Evolutionary conservation across 1,140 invertebrate species (phyloP), one percentile per base, ranked within the genome.

Genomic region (Hylyphantes graminicola): DNA sequence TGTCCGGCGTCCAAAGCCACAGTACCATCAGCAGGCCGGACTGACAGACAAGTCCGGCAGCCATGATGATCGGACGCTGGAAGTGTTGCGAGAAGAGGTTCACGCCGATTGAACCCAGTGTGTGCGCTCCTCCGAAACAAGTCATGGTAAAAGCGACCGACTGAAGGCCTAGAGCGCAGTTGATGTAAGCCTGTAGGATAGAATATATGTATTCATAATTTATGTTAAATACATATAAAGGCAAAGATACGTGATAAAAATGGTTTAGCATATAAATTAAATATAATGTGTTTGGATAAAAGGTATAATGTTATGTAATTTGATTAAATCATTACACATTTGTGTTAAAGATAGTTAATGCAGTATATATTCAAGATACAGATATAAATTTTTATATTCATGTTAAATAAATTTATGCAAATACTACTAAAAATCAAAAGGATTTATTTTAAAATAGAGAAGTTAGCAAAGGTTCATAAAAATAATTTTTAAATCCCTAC

Each of bases 61-160:
- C 89, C 61, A 90, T 88, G 75, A 90, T 90, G 19, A 89, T 87
- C 68, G 89, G 88, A 11, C 90, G 64, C 76, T 89, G 89, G 85
- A 90, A 89, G 86, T 91, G 90, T 19, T 88, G 87, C 2, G 87
- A 87, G 19, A 90, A 88, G 75, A 87, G 88, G 64, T 89, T 88
- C 65, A 90, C 90, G 61, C 87, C 85, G 67, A 91, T 86, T 10
- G 88, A 89, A n/a, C 87, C 88, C 15, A 89, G 73, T 4, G 89
- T 88, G 83, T 89, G 90, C 10, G 89, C 87, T 51, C 88, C 88
- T n/a, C 89, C 90, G 74, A 89, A 88, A 64, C 88, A 89, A 79
- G 90, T 88, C 87, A 91, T 87, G 15, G 89, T 88, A 5, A 88
- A 88, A 50, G 89, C 90, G 12, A 90, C 88, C 12, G 87, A 88